Evolutionary conservation across 2,797 vertebrate genomes (phyloP).

Genomic region (Psittacula echo): DNA sequence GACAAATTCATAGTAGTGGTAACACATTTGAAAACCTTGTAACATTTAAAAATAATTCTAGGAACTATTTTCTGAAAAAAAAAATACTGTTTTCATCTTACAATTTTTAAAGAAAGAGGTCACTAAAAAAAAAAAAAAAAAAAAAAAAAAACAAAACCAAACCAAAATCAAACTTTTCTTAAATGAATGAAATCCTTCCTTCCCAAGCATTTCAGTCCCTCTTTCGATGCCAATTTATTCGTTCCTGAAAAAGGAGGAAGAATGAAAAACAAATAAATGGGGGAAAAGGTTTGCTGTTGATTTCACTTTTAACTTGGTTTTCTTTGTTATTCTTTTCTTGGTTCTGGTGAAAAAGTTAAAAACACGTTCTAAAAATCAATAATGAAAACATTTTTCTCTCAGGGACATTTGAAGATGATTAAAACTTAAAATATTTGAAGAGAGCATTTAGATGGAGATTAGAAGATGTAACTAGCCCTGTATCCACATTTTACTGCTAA

Average conservation of each 20-base stretch:
- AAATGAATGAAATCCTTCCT: background rate
- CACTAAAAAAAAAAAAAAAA: background rate
- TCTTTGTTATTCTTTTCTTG: background rate
- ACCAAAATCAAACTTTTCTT: background rate
- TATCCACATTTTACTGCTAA: background rate
- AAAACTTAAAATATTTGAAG: background rate
- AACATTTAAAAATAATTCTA: background rate
- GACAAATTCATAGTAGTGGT: background rate
- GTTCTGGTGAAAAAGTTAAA: background rate
- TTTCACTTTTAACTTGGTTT: background rate
- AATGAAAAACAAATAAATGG: background rate
- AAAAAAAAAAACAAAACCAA: background rate
- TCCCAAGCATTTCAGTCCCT: background rate
- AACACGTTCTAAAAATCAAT: background rate
- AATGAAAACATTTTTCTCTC: background rate
- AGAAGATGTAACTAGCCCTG: background rate
- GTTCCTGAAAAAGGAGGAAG: background rate
- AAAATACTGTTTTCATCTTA: background rate
- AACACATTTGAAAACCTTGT: background rate
- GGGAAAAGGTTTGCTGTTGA: background rate
- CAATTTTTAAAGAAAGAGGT: background rate
- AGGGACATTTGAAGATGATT: background rate
- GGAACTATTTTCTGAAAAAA: background rate
- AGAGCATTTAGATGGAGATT: background rate
- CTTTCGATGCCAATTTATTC: background rate